A percentile compares a stretch with the other conserved stretches of the same genome.
Evolutionary conservation across 2,797 vertebrate species (phyloP).

Genomic region (Lacerta bilineata): DNA sequence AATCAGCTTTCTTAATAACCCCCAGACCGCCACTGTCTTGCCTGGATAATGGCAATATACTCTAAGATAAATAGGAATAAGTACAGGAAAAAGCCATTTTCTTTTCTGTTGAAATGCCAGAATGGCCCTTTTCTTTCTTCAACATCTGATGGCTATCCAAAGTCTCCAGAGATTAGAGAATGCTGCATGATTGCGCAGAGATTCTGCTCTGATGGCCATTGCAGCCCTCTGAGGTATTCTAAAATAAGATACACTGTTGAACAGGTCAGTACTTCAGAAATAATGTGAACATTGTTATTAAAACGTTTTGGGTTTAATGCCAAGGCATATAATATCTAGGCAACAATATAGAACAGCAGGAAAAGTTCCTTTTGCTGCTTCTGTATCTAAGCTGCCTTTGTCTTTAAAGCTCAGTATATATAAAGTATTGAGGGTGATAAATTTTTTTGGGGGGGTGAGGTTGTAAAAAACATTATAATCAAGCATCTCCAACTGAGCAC

Average conservation of each 20-base stretch:
- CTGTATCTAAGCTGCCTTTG: neutral
- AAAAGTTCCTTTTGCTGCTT: neutral
- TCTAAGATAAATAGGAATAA: neutral
- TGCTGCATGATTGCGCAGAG: slow-evolving; percentile 43
- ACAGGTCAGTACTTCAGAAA: slow-evolving; percentile 39
- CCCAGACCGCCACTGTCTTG: neutral
- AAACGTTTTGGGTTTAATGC: slow-evolving; percentile 28
- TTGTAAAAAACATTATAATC: neutral
- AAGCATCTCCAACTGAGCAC: too few species aligned
- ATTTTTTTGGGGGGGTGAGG: too few species aligned
- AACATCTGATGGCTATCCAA: slow-evolving; percentile 7
- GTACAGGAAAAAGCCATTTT: slow-evolving; percentile 6
- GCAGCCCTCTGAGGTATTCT: slow-evolving; percentile 48
- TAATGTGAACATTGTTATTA: slow-evolving; percentile 36
- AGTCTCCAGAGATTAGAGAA: slow-evolving; percentile 46
- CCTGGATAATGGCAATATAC: neutral
- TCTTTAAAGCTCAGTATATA: neutral
- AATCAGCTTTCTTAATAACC: too few species aligned
- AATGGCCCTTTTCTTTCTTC: slow-evolving; percentile 15
- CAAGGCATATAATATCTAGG: slow-evolving; percentile 34
- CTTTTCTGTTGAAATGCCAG: slow-evolving; percentile 16
- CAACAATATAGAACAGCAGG: neutral
- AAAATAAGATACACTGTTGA: slow-evolving; percentile 46
- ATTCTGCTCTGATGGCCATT: slow-evolving; percentile 42
- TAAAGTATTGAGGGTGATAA: neutral